These are phyloP conservation scores for Sturnus vulgaris DNA, from an alignment of 2,113 vertebrate species.

Conservation along the genomic window DNA sequence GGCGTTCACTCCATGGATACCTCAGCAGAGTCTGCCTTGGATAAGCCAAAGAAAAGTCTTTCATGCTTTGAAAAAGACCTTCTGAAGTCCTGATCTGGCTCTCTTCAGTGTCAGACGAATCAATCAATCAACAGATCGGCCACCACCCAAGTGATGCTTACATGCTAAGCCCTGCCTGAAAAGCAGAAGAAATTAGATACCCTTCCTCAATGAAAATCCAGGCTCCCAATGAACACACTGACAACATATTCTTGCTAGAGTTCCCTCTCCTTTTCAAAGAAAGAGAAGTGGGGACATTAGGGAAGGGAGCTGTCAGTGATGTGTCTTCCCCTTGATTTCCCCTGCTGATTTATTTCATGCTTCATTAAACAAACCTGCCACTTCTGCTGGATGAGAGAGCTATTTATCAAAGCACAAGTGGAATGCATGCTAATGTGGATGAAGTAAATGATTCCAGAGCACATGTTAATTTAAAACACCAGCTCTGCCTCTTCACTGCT, in stretches of 20 bases:
- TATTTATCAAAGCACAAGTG: slow-evolving; percentile 49
- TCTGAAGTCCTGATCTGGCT: neutral
- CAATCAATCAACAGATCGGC: neutral
- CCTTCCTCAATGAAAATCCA: neutral
- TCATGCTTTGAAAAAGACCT: neutral
- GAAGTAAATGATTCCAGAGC: slow-evolving; percentile 46
- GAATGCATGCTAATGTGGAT: neutral
- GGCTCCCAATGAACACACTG: neutral
- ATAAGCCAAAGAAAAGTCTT: neutral
- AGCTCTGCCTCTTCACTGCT: slow-evolving; percentile 28
- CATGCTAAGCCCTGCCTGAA: neutral
- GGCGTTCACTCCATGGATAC: neutral
- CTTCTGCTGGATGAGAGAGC: neutral
- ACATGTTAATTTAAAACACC: slow-evolving; percentile 22
- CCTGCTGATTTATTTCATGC: neutral
- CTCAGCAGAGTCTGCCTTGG: neutral
- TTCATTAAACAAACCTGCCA: slow-evolving; percentile 44
- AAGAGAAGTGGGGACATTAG: neutral
- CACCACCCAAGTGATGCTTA: neutral
- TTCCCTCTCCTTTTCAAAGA: neutral
- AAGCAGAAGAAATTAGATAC: neutral
- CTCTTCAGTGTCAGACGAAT: neutral
- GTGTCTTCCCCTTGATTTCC: neutral
- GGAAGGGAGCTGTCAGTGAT: neutral
- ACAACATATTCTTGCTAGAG: neutral